These are phyloP conservation scores for Spongilla lacustris DNA, from an alignment of 37 sponge, comb jelly and placozoan genomes.

Conservation along the genomic window DNA sequence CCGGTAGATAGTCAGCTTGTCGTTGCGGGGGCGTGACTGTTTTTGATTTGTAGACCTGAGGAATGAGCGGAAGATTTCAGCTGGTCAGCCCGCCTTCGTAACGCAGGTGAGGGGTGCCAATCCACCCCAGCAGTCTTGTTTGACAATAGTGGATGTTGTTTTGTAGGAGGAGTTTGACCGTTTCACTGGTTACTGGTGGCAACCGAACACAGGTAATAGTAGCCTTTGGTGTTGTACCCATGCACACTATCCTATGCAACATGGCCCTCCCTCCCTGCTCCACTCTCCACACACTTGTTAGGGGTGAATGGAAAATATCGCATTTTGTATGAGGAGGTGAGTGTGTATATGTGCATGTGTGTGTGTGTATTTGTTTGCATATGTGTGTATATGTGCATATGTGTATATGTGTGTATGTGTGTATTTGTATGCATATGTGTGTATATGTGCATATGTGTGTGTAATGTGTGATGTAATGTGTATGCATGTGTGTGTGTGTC, in stretches of 20 bases:
- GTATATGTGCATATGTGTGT: not conserved
- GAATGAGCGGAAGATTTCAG: constrained; percentile 10
- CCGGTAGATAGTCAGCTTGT: constrained; percentile 20
- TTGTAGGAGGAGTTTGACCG: constrained; percentile 79
- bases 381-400: no score
- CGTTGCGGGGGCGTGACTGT: no score
- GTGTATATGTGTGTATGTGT: not conserved
- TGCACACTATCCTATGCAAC: no score
- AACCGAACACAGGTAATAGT: constrained; percentile 48
- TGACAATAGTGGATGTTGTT: no score
- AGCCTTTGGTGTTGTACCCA: no score
- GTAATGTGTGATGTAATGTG: not conserved
- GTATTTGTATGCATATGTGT: not conserved
- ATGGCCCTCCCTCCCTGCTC: no score
- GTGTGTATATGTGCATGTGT: no score
- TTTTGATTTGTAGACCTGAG: constrained; percentile 3
- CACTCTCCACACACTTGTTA: no score
- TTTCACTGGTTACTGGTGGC: constrained; percentile 81
- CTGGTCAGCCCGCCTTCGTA: constrained; percentile 53
- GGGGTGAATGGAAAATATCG: no score
- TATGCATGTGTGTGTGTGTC: not conserved
- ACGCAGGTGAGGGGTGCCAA: constrained; percentile 13
- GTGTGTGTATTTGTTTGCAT: no score
- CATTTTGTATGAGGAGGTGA: no score
- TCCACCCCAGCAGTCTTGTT: no score